Percentiles rank a stretch among this genome's conserved stretches.
phyloP scores from a whole-genome alignment of 2,797 vertebrate species.

The Hypotaenidia okinawae region DNA sequence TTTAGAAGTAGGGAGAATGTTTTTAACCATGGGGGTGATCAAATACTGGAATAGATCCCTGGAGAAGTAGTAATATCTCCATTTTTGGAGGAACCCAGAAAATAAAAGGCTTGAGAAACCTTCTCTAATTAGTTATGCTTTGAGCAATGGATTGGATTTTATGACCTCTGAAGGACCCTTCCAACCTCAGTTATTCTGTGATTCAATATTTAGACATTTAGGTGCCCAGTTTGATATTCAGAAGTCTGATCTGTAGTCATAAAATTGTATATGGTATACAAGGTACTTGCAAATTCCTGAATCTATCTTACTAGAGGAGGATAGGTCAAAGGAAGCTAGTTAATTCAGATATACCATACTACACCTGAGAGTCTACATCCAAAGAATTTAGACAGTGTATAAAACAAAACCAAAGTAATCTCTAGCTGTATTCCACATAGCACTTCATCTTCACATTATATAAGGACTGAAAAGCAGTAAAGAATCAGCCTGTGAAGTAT shows the following conservation, averaged over 20 bases:
- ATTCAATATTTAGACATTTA: neutral
- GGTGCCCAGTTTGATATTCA: neutral
- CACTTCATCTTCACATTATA: neutral
- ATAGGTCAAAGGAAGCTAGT: neutral
- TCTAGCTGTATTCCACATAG: neutral
- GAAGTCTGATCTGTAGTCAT: neutral
- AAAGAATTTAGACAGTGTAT: neutral
- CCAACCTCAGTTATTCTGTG: neutral
- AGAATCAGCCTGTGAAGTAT: neutral
- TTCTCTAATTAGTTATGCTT: neutral
- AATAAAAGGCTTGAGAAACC: neutral
- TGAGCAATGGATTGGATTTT: neutral
- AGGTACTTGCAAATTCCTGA: neutral
- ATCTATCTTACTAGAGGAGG: neutral
- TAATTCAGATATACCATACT: neutral
- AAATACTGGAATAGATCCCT: neutral
- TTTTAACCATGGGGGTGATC: neutral
- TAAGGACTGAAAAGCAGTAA: neutral
- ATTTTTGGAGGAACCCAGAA: neutral
- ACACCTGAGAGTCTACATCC: neutral
- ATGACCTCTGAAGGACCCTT: neutral
- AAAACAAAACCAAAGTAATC: neutral
- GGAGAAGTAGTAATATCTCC: neutral
- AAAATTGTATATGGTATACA: neutral
- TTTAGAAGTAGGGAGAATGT: neutral